Conservation (phyloP, 2,113 vertebrate species). For the Hippocampus barbouri region DNA sequence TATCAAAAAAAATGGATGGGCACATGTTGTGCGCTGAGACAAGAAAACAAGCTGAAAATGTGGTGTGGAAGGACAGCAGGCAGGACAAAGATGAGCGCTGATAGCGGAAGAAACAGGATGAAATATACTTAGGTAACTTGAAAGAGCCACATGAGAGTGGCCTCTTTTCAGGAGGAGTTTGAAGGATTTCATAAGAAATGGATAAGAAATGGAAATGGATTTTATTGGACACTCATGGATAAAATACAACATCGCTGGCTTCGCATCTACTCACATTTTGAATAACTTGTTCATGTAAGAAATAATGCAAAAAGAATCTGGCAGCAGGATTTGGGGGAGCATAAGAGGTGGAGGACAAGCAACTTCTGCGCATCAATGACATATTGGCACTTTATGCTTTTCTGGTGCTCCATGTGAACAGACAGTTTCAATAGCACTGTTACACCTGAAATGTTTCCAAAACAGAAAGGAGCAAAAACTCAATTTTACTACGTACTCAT, state of each 20-base stretch:
- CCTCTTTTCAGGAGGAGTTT: not conserved
- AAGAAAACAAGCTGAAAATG: not conserved
- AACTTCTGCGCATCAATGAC: not conserved
- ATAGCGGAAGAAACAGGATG: not conserved
- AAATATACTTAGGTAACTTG: conserved; percentile 38
- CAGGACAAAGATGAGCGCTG: not conserved
- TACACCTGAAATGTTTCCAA: not conserved
- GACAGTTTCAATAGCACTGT: not conserved
- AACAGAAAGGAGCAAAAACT: not conserved
- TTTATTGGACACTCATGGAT: not conserved
- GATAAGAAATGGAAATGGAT: not conserved
- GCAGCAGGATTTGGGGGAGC: not conserved
- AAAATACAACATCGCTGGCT: not conserved
- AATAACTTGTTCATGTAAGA: not conserved
- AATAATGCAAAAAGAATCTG: not conserved
- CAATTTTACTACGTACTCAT: too few species aligned
- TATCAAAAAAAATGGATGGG: conserved; percentile 8
- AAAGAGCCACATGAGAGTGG: conserved; percentile 32
- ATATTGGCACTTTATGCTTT: not conserved
- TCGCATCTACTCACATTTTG: not conserved
- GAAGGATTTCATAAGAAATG: not conserved
- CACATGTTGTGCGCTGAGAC: conserved; percentile 4
- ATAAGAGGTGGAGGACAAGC: not conserved
- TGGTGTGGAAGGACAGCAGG: not conserved
- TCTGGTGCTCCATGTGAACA: not conserved